These are phyloP conservation scores for Zaprionus inermis DNA, from an alignment of 1,140 invertebrate genomes.

Conservation along the genomic window DNA sequence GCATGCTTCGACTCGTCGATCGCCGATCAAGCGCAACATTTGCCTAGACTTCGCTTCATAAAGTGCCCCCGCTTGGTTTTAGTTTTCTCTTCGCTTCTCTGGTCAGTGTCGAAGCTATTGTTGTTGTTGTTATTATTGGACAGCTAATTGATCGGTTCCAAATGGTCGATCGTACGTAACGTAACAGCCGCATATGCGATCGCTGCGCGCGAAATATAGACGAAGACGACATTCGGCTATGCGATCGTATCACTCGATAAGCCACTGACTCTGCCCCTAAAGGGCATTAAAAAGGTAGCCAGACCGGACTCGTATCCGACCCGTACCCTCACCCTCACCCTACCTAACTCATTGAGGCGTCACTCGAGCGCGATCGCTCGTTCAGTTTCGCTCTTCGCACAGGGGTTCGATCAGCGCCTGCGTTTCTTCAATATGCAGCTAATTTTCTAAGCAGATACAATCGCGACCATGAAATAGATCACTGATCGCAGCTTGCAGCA, in stretches of 20 bases:
- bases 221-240: constrained; percentile 74
- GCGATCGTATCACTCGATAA: constrained; percentile 79
- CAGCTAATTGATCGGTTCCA: constrained; percentile 79
- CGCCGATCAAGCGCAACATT: constrained; percentile 59
- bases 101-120: neutral
- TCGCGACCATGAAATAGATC: constrained; percentile 33
- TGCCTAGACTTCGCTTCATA: constrained; percentile 32
- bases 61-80: too few species aligned
- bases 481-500: constrained; percentile 19
- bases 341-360: constrained; percentile 55
- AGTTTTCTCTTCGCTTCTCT: neutral
- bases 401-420: neutral
- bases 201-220: constrained; percentile 64
- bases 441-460: constrained; percentile 38
- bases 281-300: constrained; percentile 57
- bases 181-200: constrained; percentile 62
- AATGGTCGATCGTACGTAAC: constrained; percentile 75
- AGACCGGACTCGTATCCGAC: constrained; percentile 1
- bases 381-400: constrained; percentile 22
- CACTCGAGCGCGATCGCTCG: constrained; percentile 38
- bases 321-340: neutral
- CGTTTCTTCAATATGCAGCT: constrained; percentile 20
- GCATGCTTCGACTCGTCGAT: constrained; percentile 11
- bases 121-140: constrained; percentile 25
- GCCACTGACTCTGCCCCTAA: constrained; percentile 52